Evolutionary conservation across 2,113 vertebrate genomes (phyloP).

Genomic region (Echinops telfairi): DNA sequence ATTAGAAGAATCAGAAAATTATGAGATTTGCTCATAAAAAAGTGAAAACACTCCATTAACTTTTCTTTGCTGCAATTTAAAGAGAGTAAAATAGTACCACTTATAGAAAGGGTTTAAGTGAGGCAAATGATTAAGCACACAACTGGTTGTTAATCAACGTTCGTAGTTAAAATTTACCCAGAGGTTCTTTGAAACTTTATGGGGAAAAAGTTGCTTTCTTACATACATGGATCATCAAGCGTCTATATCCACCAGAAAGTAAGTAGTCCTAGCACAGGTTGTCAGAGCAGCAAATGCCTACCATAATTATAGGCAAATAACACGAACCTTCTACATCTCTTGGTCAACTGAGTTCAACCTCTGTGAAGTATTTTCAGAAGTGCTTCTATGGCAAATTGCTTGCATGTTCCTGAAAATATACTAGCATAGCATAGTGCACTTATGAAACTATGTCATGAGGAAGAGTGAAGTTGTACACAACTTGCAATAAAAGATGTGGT

Average conservation of each 20-base stretch:
- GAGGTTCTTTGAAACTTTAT: no score
- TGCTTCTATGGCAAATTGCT: no score
- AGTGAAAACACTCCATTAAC: neutral
- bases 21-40: neutral
- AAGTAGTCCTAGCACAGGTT: neutral
- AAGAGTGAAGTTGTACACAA: neutral
- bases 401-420: no score
- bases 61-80: slow-evolving; percentile 25
- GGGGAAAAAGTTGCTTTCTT: no score
- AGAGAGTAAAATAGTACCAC: neutral
- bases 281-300: neutral
- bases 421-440: no score
- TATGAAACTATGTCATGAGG: neutral
- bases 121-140: neutral
- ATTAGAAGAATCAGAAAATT: neutral
- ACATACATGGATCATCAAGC: neutral
- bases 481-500: neutral
- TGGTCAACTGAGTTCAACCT: no score
- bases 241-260: neutral
- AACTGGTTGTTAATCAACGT: no score
- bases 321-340: no score
- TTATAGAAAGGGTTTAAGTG: neutral
- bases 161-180: no score
- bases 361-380: no score
- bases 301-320: no score